Conservation (phyloP, 2,888 invertebrate genomes). For the Cordilura impudica region DNA sequence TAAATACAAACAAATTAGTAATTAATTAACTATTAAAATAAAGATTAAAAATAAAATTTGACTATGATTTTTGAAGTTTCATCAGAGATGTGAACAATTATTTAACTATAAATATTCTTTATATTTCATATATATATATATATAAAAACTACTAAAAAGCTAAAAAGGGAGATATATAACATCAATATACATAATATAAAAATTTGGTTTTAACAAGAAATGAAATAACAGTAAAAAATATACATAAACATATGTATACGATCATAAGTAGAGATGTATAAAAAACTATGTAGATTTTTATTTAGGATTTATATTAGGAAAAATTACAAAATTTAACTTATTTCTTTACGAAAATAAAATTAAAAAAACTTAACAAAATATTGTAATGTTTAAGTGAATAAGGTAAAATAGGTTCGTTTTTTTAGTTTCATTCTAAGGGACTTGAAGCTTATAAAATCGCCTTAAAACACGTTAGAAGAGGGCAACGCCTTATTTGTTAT, state of each 20-base stretch:
- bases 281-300: not conserved
- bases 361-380: not conserved
- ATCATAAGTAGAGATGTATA: slow-evolving; percentile 1
- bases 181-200: slow-evolving; percentile 50
- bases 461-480: not conserved
- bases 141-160: slow-evolving; percentile 6
- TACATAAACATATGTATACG: slow-evolving; percentile 49
- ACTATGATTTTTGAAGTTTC: slow-evolving; percentile 39
- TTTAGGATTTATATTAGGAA: not conserved
- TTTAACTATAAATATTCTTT: slow-evolving; percentile 20
- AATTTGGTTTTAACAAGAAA: slow-evolving; percentile 47
- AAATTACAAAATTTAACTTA: not conserved
- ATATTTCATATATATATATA: not conserved
- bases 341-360: too few species aligned
- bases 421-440: not conserved
- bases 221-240: slow-evolving; percentile 53
- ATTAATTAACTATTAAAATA: not conserved
- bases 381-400: too few species aligned
- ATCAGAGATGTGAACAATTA: slow-evolving; percentile 15
- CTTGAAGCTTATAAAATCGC: not conserved
- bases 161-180: slow-evolving; percentile 24
- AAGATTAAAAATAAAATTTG: slow-evolving; percentile 32
- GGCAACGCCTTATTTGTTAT: too few species aligned
- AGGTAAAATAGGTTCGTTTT: not conserved
- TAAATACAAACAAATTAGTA: not conserved